Conservation (phyloP, 2,888 invertebrate genomes). For the Galeopsomyia nigrocyanea region DNA sequence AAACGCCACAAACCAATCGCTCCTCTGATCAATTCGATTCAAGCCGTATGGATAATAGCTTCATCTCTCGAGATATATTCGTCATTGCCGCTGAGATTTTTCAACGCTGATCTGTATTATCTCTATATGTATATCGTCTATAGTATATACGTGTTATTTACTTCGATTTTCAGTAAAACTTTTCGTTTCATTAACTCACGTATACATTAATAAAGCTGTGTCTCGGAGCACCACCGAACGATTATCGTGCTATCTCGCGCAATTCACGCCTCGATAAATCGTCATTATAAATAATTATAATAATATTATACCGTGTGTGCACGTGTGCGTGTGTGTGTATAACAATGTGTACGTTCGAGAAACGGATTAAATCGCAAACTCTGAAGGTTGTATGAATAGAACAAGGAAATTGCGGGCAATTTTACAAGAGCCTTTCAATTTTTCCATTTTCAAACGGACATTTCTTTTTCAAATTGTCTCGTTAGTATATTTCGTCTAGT, state of each 20-base stretch:
- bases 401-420: conserved; percentile 38
- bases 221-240: too few relatives aligned
- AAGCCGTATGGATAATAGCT: neutral
- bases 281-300: conserved; percentile 11
- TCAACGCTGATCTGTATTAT: too few relatives aligned
- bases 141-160: too few relatives aligned
- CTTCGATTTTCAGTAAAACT: too few relatives aligned
- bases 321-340: neutral
- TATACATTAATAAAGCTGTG: too few relatives aligned
- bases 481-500: neutral
- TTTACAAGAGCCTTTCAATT: conserved; percentile 33
- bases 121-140: too few relatives aligned
- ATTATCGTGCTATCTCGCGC: conserved; percentile 7
- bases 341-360: conserved; percentile 34
- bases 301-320: conserved; percentile 2
- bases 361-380: conserved; percentile 48
- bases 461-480: neutral
- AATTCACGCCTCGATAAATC: conserved; percentile 30
- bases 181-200: too few relatives aligned
- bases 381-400: conserved; percentile 47
- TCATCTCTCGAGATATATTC: too few relatives aligned
- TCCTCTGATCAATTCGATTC: neutral
- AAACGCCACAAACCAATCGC: neutral
- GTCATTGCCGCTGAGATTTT: too few relatives aligned
- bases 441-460: neutral